These are phyloP conservation scores for Danio tinwini DNA, from an alignment of 2,797 vertebrate genomes.

Conservation along the genomic window DNA sequence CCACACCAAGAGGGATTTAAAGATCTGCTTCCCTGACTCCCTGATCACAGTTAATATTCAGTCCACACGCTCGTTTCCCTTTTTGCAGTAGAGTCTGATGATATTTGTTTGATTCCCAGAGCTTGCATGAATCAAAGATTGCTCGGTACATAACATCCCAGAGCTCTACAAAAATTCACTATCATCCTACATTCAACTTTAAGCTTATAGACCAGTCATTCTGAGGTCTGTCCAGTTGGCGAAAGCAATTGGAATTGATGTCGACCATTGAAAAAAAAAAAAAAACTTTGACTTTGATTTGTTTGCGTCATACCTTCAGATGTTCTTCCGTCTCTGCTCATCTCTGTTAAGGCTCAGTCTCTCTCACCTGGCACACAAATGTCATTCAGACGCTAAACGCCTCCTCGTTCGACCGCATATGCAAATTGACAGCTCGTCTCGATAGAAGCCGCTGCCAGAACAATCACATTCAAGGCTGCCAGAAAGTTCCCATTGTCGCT, in stretches of 20 bases:
- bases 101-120: conserved; percentile 39
- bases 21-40: background rate
- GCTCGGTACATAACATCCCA: conserved; percentile 3
- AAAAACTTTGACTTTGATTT: conserved; percentile 13
- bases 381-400: conserved; percentile 50
- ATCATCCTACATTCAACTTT: conserved; percentile 16
- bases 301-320: conserved; percentile 3
- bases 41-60: conserved; percentile 35
- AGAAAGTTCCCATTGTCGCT: conserved; percentile 33
- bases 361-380: conserved; percentile 31
- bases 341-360: conserved; percentile 27
- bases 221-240: background rate
- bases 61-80: background rate
- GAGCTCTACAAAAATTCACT: background rate
- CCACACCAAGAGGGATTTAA: conserved; percentile 14
- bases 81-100: conserved; percentile 22
- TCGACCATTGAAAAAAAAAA: background rate
- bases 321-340: conserved; percentile 40
- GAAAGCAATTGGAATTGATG: conserved; percentile 31
- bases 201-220: background rate
- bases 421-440: conserved; percentile 24
- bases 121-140: conserved; percentile 25
- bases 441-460: conserved; percentile 20
- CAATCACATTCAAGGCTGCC: conserved; percentile 27
- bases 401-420: conserved; percentile 8